Conservation (phyloP, 1,140 invertebrate species). For the Elymnias hypermnestra region DNA sequence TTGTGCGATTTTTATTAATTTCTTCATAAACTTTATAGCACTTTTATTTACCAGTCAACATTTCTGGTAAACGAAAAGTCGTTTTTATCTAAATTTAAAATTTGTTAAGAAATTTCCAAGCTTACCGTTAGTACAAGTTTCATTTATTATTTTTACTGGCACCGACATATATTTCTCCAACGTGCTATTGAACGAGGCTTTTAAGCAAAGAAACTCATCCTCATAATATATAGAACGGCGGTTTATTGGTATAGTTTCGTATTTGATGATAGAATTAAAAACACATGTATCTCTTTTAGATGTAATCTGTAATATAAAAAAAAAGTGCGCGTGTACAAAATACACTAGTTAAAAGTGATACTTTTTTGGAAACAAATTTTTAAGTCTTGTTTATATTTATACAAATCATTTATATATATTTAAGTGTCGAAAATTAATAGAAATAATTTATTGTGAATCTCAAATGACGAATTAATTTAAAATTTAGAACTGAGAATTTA, state of each 20-base stretch:
- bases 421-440: no score
- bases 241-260: slow-evolving; percentile 43
- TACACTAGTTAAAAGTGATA: no score
- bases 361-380: no score
- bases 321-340: no score
- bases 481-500: no score
- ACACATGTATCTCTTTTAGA: slow-evolving; percentile 46
- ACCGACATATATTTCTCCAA: slow-evolving; percentile 56
- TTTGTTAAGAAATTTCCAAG: neutral
- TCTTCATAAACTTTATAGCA: no score
- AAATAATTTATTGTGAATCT: no score
- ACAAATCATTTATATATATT: neutral
- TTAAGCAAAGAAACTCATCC: slow-evolving; percentile 54
- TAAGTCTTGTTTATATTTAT: neutral
- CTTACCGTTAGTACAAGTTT: slow-evolving; percentile 52
- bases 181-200: slow-evolving; percentile 46
- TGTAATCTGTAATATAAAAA: slow-evolving; percentile 23
- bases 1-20: no score
- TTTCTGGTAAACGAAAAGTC: no score
- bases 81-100: no score
- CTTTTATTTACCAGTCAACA: no score
- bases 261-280: slow-evolving; percentile 63
- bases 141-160: slow-evolving; percentile 36
- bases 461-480: neutral
- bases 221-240: slow-evolving; percentile 40